Base-by-base conservation (phyloP, 2,113 vertebrate species). In the Phainopepla nitens region DNA sequence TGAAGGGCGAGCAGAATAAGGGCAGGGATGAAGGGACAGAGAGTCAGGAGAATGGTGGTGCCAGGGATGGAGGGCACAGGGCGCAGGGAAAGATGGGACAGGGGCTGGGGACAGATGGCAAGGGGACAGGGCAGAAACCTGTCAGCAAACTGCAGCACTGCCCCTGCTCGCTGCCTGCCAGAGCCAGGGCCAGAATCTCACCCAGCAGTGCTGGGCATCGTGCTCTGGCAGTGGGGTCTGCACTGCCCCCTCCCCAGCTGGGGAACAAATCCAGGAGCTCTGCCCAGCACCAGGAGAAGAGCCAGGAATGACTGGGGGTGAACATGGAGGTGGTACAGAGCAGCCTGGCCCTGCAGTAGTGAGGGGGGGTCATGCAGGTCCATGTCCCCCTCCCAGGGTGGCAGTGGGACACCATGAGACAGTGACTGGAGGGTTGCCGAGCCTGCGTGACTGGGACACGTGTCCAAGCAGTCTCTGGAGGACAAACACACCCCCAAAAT, bases 151-250 rank as follows among this genome's bases (percentile, higher is more conserved):
- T 13, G 58, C 58, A 45, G 56, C 1, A 0, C 70, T 87, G 79
- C 20, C 58, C 42, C 69, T 6, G 2, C 17, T 15, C 35, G 0
- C 69, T 42, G 64, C 35, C 44, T 36, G 39, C 62, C 73, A 35
- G 54, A 31, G 41, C 25, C 5, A 4, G 31, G 23, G 66, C 61
- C 77, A 72, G 58, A 35, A 66, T 56, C 51, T 70, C 12, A 57
- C 57, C 39, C 0, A 0, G 25, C 53, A 27, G 2, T 8, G 44
- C 36, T 9, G 9, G 54, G 62, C 62, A 58, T 4, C 0, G 1
- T 56, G n/a, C 10, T 70, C n/a, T 65, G 10, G 3, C 61, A 11
- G 17, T 15, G 2, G 64, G 65, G 24, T 36, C 78, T 47, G 60
- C 0, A 4, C 54, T 47, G 31, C 49, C 58, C 42, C 70, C 41